Conservation (phyloP, 2,113 vertebrate species). For the Excalfactoria chinensis region DNA sequence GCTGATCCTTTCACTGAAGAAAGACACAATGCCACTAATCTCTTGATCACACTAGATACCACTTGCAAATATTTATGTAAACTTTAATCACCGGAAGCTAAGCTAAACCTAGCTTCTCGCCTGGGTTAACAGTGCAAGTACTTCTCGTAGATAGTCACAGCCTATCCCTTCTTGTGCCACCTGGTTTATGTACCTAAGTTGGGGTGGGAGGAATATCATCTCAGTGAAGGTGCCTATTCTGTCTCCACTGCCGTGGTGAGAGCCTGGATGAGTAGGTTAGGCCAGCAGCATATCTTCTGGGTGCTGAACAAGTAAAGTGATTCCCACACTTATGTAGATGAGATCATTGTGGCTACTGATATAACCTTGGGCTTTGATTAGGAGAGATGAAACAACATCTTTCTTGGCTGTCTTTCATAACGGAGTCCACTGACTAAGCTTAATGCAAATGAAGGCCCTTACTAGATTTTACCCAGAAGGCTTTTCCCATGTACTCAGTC, state of each 20-base stretch:
- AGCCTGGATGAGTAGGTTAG: background rate
- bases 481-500: background rate
- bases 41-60: background rate
- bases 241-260: rapidly evolving
- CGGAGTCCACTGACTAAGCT: background rate
- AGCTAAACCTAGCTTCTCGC: background rate
- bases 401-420: background rate
- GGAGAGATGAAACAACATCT: background rate
- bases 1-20: background rate
- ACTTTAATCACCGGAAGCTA: background rate
- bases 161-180: background rate
- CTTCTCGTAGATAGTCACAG: background rate
- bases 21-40: background rate
- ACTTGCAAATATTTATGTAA: background rate
- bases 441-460: background rate
- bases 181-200: background rate
- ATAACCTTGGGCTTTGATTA: background rate
- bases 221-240: background rate
- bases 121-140: background rate
- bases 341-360: background rate
- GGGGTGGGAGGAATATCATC: background rate
- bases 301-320: background rate
- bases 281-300: background rate
- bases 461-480: background rate
- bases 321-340: background rate